Percentiles rank a stretch among this genome's conserved stretches.
phyloP scores from a whole-genome alignment of 2,888 invertebrate species.

The Pimpla rufipes region DNA sequence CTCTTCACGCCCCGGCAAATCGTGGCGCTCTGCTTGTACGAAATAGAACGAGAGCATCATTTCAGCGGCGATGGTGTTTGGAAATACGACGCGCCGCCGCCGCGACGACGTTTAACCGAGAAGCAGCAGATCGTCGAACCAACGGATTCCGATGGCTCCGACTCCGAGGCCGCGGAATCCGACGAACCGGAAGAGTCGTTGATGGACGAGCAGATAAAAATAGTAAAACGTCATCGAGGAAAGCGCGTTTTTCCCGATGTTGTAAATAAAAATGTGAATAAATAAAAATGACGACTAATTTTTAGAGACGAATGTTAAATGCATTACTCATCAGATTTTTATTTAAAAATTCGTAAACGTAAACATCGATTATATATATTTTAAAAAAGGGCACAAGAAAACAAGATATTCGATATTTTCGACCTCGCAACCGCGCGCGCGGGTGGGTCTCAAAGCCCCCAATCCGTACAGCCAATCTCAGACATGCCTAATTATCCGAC shows the following conservation, averaged over 20 bases:
- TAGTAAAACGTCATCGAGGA: background rate
- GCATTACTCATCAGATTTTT: constrained; percentile 45
- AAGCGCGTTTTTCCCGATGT: background rate
- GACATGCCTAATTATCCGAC: constrained; percentile 10
- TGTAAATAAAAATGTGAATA: constrained; percentile 16
- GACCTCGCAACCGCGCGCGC: constrained; percentile 17
- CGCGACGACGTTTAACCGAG: rapidly evolving
- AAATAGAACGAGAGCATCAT: constrained; percentile 90
- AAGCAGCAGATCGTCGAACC: background rate
- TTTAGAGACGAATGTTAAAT: background rate
- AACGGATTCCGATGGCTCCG: constrained; percentile 16
- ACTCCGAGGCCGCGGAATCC: constrained; percentile 7
- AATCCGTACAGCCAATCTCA: background rate
- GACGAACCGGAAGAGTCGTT: background rate
- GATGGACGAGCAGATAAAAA: background rate
- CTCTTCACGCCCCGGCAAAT: constrained; percentile 84
- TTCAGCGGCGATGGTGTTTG: constrained; percentile 93
- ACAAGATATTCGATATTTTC: constrained; percentile 13
- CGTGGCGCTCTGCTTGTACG: constrained; percentile 90
- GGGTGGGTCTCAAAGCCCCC: background rate
- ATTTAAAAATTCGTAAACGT: constrained; percentile 65
- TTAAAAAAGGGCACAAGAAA: constrained; percentile 35
- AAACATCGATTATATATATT: constrained; percentile 57
- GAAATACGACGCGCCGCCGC: constrained; percentile 76
- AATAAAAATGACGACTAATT: constrained; percentile 4